These are phyloP conservation scores for Trematomus bernacchii DNA, from an alignment of 2,797 vertebrate species.

Conservation along the genomic window DNA sequence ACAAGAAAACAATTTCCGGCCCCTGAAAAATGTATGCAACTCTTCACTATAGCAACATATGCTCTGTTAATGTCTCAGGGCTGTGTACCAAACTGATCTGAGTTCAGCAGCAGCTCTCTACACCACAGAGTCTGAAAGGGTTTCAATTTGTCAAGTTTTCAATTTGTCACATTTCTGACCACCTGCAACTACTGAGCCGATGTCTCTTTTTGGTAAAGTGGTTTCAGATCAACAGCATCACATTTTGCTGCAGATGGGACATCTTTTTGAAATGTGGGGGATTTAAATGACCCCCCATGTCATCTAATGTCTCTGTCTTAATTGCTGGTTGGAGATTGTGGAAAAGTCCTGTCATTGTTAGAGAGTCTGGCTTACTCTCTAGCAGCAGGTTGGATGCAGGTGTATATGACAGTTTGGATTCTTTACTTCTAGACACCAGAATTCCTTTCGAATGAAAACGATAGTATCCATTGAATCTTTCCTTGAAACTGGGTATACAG, in stretches of 20 bases:
- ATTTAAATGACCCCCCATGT: slow-evolving; percentile 7
- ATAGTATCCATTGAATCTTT: no score
- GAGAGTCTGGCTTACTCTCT: not conserved
- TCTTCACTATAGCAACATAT: not conserved
- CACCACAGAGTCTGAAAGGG: not conserved
- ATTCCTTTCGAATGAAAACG: not conserved
- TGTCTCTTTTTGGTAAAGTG: slow-evolving; percentile 3
- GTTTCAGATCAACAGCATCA: slow-evolving; percentile 24
- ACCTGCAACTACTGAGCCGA: not conserved
- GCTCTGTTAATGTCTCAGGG: not conserved
- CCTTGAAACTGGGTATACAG: not conserved
- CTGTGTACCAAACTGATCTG: not conserved
- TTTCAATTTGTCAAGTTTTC: not conserved
- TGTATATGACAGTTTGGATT: not conserved
- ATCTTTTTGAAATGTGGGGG: slow-evolving; percentile 10
- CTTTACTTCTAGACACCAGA: not conserved
- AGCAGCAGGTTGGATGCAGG: not conserved
- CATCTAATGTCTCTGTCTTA: not conserved
- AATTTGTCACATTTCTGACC: not conserved
- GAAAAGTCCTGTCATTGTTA: not conserved
- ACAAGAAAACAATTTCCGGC: not conserved
- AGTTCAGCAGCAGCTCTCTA: not conserved
- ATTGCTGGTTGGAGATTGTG: not conserved
- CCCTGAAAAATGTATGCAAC: not conserved
- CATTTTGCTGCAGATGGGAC: slow-evolving; percentile 34